Percentiles rank a stretch among this genome's conserved stretches.
Evolutionary conservation across 2,888 invertebrate species (phyloP).

Genomic region (Plebejus argus): DNA sequence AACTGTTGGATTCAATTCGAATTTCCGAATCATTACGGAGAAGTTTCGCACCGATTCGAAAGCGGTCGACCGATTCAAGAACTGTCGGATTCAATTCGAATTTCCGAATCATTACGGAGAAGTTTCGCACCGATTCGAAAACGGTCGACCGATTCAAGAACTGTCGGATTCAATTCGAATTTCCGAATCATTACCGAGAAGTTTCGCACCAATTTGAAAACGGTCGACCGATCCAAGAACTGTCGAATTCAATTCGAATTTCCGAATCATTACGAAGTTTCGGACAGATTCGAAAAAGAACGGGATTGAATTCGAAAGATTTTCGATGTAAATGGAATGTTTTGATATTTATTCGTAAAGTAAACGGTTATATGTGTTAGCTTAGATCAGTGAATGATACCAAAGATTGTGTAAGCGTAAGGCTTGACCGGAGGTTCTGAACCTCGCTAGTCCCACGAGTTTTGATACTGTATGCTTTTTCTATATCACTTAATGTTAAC

Average conservation of each 20-base stretch:
- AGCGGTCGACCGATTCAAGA: not conserved
- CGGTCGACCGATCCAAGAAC: not conserved
- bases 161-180: constrained; percentile 11
- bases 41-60: not conserved
- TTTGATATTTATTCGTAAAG: constrained; percentile 43
- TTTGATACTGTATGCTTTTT: constrained; percentile 24
- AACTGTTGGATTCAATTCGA: constrained; percentile 10
- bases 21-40: not conserved
- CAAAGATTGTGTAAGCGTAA: constrained; percentile 64
- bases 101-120: not conserved
- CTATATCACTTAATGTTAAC: constrained; percentile 5
- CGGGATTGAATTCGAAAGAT: not conserved
- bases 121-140: not conserved
- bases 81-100: not conserved
- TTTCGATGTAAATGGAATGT: constrained; percentile 38
- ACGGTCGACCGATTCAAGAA: not conserved
- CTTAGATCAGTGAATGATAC: constrained; percentile 69
- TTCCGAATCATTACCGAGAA: not conserved
- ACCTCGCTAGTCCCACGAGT: constrained; percentile 64
- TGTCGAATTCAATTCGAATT: constrained; percentile 5
- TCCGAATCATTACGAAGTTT: not conserved
- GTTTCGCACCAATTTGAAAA: not conserved
- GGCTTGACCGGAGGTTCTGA: constrained; percentile 45
- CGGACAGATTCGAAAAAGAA: not conserved
- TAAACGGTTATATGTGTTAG: constrained; percentile 50